Percentiles rank a stretch among this genome's conserved stretches.
Evolutionary conservation across 2,113 vertebrate genomes (phyloP).

Genomic region (Oncorhynchus masou): DNA sequence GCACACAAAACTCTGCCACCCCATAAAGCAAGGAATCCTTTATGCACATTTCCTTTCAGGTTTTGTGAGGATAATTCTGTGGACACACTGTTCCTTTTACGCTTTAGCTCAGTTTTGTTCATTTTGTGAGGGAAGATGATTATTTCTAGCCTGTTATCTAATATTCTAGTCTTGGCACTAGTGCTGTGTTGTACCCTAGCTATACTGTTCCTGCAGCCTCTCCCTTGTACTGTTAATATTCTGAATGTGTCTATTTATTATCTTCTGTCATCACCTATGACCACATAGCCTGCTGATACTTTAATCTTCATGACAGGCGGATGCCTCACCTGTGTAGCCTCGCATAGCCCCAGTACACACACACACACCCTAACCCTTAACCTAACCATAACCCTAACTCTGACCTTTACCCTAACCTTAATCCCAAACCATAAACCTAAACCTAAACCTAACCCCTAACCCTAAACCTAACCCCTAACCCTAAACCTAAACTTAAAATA

Average conservation of each 20-base stretch:
- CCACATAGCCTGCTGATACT: neutral
- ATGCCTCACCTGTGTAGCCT: neutral
- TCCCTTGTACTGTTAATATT: neutral
- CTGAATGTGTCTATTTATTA: neutral
- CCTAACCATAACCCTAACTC: no score
- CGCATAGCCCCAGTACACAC: neutral
- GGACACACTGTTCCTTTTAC: neutral
- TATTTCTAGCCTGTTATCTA: neutral
- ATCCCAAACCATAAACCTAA: no score
- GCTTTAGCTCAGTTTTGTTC: no score
- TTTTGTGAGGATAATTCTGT: neutral
- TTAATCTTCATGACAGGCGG: neutral
- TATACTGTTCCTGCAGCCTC: neutral
- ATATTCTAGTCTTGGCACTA: neutral
- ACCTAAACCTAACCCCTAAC: no score
- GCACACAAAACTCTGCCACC: neutral
- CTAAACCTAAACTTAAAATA: no score
- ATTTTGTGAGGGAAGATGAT: no score
- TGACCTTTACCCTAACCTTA: no score
- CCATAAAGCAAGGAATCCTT: neutral
- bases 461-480: no score
- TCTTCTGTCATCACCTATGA: neutral
- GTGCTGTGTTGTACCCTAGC: neutral
- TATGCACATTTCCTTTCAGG: neutral
- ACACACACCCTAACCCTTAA: neutral